Evolutionary conservation across 2,888 invertebrate genomes (phyloP).

Genomic region (Philonicus albiceps): DNA sequence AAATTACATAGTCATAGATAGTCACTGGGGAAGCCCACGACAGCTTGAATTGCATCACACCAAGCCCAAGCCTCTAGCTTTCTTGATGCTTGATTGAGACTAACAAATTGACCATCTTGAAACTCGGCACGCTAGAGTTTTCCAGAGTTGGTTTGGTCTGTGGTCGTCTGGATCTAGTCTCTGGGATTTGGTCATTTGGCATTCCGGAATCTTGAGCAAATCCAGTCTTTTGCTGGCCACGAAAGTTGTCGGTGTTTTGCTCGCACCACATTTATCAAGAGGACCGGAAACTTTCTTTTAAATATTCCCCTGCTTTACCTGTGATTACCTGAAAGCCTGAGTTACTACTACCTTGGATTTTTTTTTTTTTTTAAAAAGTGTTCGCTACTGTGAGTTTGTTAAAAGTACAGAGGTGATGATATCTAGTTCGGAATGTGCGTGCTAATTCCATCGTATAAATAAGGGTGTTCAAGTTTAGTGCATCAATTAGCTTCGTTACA

Average conservation of each 20-base stretch:
- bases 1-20: background rate
- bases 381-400: background rate
- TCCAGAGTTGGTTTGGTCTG: background rate
- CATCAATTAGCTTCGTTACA: background rate
- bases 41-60: background rate
- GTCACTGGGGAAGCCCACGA: slow-evolving; percentile 2
- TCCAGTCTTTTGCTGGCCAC: slow-evolving; percentile 66
- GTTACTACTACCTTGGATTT: background rate
- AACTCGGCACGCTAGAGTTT: background rate
- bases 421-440: background rate
- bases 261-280: background rate
- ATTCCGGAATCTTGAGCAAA: background rate
- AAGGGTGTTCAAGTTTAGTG: background rate
- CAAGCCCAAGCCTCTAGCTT: background rate
- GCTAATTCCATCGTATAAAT: background rate
- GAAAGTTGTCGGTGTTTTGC: slow-evolving; percentile 61
- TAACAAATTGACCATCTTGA: background rate
- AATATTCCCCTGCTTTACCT: background rate
- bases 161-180: background rate
- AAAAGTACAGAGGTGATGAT: background rate
- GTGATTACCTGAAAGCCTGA: background rate
- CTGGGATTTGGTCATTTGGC: background rate
- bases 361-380: background rate
- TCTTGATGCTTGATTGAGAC: background rate
- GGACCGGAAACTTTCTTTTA: background rate